phyloP scores from a whole-genome alignment of 2,113 vertebrate genomes.

The Takifugu flavidus region DNA sequence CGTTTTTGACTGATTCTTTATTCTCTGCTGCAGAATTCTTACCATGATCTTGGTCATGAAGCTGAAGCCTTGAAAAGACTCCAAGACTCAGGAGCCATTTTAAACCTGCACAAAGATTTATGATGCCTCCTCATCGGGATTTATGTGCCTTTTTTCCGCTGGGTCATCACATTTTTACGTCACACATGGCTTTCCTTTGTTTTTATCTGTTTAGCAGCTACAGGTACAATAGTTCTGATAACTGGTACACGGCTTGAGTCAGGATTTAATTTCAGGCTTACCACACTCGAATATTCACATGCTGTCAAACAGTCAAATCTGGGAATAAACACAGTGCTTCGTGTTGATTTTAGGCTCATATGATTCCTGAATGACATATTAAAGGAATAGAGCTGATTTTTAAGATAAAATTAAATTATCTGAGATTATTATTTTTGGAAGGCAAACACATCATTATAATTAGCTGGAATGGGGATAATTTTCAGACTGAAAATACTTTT shows the following conservation, averaged over 20 bases:
- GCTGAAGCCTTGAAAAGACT: constrained; percentile 68
- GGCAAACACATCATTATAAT: not conserved
- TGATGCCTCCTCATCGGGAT: constrained; percentile 39
- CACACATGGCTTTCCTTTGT: not conserved
- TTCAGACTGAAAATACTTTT: constrained; percentile 27
- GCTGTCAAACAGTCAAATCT: not conserved
- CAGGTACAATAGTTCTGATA: not conserved
- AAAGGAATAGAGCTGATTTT: too few relatives aligned
- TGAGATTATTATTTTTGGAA: constrained; percentile 1
- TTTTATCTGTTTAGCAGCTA: not conserved
- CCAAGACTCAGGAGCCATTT: constrained; percentile 67
- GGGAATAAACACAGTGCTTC: too few relatives aligned
- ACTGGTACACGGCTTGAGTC: not conserved
- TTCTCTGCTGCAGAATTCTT: constrained; percentile 64
- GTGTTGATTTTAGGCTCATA: too few relatives aligned
- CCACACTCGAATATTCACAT: not conserved
- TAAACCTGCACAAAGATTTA: constrained; percentile 64
- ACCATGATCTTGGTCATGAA: constrained; percentile 72
- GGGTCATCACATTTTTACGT: too few relatives aligned
- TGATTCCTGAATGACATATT: too few relatives aligned
- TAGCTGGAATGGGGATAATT: constrained; percentile 1
- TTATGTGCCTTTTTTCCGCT: constrained; percentile 39
- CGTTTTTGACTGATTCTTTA: not conserved
- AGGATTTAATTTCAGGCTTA: not conserved
- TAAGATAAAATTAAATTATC: not conserved